These are phyloP conservation scores for Cydia amplana DNA, from an alignment of 1,140 invertebrate species.

Conservation along the genomic window DNA sequence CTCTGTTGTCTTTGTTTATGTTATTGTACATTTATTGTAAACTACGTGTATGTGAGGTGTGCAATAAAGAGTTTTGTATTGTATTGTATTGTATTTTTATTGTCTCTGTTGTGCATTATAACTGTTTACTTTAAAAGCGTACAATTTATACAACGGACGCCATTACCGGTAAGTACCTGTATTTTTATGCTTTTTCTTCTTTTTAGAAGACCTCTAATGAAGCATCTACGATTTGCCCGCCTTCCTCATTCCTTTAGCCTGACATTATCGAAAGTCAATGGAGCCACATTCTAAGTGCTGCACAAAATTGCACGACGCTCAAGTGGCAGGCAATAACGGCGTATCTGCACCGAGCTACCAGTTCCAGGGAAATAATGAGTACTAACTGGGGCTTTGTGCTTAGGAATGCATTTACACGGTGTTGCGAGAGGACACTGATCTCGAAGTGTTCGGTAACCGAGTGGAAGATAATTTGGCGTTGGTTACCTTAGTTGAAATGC, in stretches of 20 bases:
- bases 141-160: neutral
- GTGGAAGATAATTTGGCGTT: neutral
- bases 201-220: neutral
- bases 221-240: neutral
- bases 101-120: too few species aligned
- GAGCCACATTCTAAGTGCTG: constrained; percentile 39
- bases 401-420: constrained; percentile 43
- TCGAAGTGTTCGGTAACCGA: neutral
- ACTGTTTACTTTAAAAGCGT: too few species aligned
- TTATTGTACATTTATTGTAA: too few species aligned
- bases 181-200: neutral
- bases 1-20: too few species aligned
- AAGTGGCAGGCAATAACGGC: constrained; percentile 38
- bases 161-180: neutral
- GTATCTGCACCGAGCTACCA: constrained; percentile 42
- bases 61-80: too few species aligned
- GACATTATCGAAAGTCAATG: constrained; percentile 36
- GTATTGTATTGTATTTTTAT: too few species aligned
- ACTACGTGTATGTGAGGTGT: too few species aligned
- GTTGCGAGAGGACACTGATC: constrained; percentile 20
- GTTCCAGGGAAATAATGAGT: constrained; percentile 56
- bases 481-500: neutral
- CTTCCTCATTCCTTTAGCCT: constrained; percentile 12
- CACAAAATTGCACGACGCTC: constrained; percentile 39
- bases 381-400: constrained; percentile 56